Evolutionary conservation across 2,797 vertebrate genomes (phyloP).

Genomic region (Helostoma temminkii): DNA sequence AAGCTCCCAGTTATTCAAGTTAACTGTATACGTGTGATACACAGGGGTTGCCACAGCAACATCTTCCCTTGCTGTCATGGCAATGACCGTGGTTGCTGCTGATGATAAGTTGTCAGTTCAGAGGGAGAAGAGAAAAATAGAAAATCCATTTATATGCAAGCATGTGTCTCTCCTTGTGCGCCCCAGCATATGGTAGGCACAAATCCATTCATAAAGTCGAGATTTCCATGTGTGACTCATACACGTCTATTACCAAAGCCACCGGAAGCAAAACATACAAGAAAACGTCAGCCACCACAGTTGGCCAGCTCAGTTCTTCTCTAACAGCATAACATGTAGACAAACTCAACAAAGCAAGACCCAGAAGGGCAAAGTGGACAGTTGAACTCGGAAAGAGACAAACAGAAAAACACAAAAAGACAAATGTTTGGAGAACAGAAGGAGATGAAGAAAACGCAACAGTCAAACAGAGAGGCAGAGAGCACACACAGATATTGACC

Average conservation of each 20-base stretch:
- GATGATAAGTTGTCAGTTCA: constrained; percentile 43
- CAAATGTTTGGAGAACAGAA: constrained; percentile 9
- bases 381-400: background rate
- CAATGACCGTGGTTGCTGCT: constrained; percentile 61
- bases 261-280: constrained; percentile 8
- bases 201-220: constrained; percentile 42
- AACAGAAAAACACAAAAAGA: constrained; percentile 7
- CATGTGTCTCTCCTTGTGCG: background rate
- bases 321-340: background rate
- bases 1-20: constrained; percentile 4
- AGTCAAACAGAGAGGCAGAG: constrained; percentile 44
- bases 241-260: background rate
- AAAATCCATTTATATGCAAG: constrained; percentile 28
- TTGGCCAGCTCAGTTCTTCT: background rate
- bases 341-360: background rate
- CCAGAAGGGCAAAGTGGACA: constrained; percentile 2
- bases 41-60: constrained; percentile 47
- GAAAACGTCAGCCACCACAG: background rate
- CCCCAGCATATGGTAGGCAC: constrained; percentile 10
- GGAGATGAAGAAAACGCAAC: constrained; percentile 10
- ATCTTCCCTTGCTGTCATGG: constrained; percentile 46
- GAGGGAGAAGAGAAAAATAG: constrained; percentile 29
- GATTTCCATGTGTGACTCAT: constrained; percentile 27
- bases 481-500: constrained; percentile 70
- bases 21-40: constrained; percentile 6